These are phyloP conservation scores for Oreochromis mossambicus DNA, from an alignment of 2,797 vertebrate species.

Conservation along the genomic window DNA sequence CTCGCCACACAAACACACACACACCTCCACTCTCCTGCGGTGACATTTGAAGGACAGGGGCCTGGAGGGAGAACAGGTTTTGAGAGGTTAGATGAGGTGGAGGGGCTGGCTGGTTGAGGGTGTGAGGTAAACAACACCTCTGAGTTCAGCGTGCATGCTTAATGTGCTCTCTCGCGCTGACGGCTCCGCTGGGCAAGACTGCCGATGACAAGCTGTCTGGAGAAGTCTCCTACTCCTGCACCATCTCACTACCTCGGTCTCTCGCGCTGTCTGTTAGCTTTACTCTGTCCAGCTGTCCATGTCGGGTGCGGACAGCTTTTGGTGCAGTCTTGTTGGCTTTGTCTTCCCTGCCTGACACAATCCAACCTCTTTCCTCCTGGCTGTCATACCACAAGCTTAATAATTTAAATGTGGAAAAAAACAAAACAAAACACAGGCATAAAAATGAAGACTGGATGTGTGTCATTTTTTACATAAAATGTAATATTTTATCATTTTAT, in stretches of 20 bases:
- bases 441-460: background rate
- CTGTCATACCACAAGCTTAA: background rate
- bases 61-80: constrained; percentile 52
- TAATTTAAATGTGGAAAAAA: background rate
- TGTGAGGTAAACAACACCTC: constrained; percentile 70
- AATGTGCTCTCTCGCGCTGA: constrained; percentile 49
- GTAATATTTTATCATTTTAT: background rate
- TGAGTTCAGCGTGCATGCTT: constrained; percentile 65
- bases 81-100: constrained; percentile 46
- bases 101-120: constrained; percentile 37
- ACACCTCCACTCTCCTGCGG: constrained; percentile 16
- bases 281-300: constrained; percentile 24
- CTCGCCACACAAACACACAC: background rate
- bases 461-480: background rate
- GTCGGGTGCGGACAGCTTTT: background rate
- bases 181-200: constrained; percentile 44
- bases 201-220: constrained; percentile 63
- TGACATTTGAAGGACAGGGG: constrained; percentile 67
- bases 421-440: background rate
- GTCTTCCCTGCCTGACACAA: background rate
- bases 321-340: background rate
- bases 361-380: background rate
- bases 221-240: constrained; percentile 38
- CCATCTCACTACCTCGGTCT: constrained; percentile 24
- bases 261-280: constrained; percentile 20